Conservation (phyloP, 2,888 invertebrate genomes). For the Holacanthella duospinosa region DNA sequence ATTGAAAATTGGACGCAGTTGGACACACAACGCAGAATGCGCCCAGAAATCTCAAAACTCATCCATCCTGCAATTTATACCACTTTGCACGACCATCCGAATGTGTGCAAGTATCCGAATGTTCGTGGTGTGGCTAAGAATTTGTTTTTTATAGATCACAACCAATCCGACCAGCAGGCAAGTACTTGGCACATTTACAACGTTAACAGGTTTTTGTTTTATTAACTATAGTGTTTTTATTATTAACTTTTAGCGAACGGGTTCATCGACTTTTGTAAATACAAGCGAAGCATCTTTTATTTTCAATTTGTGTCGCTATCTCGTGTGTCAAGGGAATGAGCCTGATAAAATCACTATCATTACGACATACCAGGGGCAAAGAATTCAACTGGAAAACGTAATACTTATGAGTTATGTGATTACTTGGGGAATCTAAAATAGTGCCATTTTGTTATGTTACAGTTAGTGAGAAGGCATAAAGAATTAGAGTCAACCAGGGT, state of each 20-base stretch:
- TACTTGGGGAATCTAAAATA: background rate
- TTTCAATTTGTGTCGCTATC: conserved; percentile 35
- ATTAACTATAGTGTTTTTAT: background rate
- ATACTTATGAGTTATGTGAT: conserved; percentile 26
- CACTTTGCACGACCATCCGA: background rate
- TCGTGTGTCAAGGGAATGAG: conserved; percentile 39
- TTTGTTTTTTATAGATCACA: conserved; percentile 58
- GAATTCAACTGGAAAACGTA: conserved; percentile 33
- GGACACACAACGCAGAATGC: background rate
- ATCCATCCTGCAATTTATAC: background rate
- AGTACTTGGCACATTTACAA: no score
- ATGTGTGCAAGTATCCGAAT: background rate
- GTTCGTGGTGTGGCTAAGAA: conserved; percentile 41
- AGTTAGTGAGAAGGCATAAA: background rate
- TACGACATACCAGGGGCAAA: conserved; percentile 41
- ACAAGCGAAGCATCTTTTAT: conserved; percentile 27
- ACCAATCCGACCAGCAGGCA: conserved; percentile 49
- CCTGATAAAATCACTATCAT: conserved; percentile 41
- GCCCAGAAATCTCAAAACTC: background rate
- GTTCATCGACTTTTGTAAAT: background rate
- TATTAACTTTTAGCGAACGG: background rate
- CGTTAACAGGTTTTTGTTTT: background rate
- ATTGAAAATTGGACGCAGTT: background rate
- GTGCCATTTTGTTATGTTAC: background rate
- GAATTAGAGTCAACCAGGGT: background rate